Conservation (phyloP, 2,888 invertebrate species). For the Penaeus monodon region DNA sequence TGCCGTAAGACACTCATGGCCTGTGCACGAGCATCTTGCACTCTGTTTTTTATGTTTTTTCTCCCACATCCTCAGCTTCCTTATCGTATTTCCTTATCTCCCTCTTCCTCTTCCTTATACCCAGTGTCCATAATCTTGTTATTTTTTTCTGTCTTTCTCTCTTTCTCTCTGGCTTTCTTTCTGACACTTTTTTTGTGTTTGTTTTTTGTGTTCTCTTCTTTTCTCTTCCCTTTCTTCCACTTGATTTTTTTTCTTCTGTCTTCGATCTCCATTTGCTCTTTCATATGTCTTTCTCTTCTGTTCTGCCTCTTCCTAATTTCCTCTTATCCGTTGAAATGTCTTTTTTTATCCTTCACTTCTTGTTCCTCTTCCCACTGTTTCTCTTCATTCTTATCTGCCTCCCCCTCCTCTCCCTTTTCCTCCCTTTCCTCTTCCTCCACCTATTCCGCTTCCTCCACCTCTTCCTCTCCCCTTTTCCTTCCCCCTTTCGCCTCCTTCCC, state of each 20-base stretch:
- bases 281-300: too few relatives aligned
- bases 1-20: too few relatives aligned
- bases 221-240: too few relatives aligned
- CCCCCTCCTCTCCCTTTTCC: neutral
- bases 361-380: neutral
- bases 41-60: neutral
- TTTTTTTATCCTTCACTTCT: neutral
- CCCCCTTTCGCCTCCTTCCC: neutral
- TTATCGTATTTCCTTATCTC: neutral
- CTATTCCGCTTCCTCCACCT: neutral
- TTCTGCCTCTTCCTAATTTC: neutral
- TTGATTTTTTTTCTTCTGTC: too few relatives aligned
- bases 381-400: neutral
- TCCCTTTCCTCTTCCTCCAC: neutral
- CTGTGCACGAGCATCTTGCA: too few relatives aligned
- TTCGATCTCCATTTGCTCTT: too few relatives aligned
- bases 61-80: neutral
- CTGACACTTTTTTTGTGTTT: neutral
- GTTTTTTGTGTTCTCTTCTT: neutral
- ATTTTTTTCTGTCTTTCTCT: neutral
- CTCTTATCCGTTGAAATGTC: neutral
- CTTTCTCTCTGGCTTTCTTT: neutral
- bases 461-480: neutral
- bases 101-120: neutral
- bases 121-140: neutral